Percentiles rank a stretch among this genome's conserved stretches.
These are phyloP conservation scores for Dolichoris vasculosae DNA, from an alignment of 1,140 invertebrate genomes.

Conservation along the genomic window DNA sequence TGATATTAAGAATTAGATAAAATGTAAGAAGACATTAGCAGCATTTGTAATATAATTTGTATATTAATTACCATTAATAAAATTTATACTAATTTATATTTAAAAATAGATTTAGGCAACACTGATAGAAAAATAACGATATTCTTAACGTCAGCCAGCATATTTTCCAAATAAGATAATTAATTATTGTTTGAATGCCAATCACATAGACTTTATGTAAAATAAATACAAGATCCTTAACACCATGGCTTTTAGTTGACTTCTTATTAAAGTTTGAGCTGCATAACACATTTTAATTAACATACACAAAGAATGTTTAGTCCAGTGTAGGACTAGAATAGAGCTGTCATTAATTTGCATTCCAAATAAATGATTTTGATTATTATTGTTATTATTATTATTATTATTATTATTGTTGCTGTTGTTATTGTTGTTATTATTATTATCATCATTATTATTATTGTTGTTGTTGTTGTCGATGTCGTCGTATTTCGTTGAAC, in stretches of 20 bases:
- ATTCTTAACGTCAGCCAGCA: not conserved
- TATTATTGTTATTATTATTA: too few relatives aligned
- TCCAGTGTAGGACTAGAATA: not conserved
- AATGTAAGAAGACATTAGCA: not conserved
- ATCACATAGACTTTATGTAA: not conserved
- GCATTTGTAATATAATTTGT: constrained; percentile 1
- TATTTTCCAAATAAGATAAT: not conserved
- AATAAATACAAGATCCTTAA: constrained; percentile 20
- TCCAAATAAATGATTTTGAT: not conserved
- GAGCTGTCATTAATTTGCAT: constrained; percentile 13
- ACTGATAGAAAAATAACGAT: too few relatives aligned
- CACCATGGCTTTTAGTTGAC: not conserved
- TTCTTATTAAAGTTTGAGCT: not conserved
- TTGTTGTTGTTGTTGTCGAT: too few relatives aligned
- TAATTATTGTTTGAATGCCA: not conserved
- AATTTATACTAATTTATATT: not conserved
- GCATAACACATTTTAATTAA: constrained; percentile 18
- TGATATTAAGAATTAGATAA: not conserved
- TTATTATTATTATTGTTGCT: too few relatives aligned
- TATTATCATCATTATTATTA: too few relatives aligned
- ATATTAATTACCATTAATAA: not conserved
- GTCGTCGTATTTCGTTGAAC: too few relatives aligned
- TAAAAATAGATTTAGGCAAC: not conserved
- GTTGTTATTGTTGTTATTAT: too few relatives aligned
- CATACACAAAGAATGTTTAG: not conserved